Conservation (phyloP, 2,888 invertebrate genomes). For the Celastrina argiolus region DNA sequence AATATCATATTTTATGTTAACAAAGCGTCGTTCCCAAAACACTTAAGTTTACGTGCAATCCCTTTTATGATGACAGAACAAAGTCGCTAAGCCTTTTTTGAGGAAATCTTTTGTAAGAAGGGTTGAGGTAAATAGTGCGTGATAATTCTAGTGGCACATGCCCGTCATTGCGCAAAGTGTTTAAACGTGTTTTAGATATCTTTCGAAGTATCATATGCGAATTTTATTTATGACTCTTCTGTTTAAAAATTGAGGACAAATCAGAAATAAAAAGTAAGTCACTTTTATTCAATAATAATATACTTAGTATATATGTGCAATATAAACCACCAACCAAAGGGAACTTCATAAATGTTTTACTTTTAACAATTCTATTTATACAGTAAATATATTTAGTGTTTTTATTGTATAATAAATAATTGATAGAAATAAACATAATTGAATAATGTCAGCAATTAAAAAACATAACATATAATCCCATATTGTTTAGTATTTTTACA, state of each 20-base stretch:
- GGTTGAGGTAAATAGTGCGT: conserved; percentile 51
- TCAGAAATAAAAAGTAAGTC: background rate
- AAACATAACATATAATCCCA: no score
- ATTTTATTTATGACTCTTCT: conserved; percentile 24
- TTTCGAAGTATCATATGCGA: conserved; percentile 37
- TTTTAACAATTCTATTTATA: no score
- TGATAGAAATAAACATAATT: no score
- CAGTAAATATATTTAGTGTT: no score
- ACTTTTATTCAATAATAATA: background rate
- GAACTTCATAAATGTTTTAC: no score
- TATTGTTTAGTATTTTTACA: no score
- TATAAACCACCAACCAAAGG: no score
- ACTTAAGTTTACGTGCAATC: conserved; percentile 23
- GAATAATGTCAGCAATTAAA: no score
- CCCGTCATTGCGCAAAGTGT: conserved; percentile 40
- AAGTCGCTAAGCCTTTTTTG: conserved; percentile 27
- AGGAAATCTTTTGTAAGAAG: conserved; percentile 35
- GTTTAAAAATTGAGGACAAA: background rate
- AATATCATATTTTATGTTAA: conserved; percentile 24
- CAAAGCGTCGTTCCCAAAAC: conserved; percentile 30
- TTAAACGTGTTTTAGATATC: conserved; percentile 32
- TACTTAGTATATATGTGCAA: no score
- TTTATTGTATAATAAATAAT: no score
- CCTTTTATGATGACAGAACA: conserved; percentile 23
- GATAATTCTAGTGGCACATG: conserved; percentile 49